phyloP scores from a whole-genome alignment of 2,797 vertebrate species.

The Tapera naevia region DNA sequence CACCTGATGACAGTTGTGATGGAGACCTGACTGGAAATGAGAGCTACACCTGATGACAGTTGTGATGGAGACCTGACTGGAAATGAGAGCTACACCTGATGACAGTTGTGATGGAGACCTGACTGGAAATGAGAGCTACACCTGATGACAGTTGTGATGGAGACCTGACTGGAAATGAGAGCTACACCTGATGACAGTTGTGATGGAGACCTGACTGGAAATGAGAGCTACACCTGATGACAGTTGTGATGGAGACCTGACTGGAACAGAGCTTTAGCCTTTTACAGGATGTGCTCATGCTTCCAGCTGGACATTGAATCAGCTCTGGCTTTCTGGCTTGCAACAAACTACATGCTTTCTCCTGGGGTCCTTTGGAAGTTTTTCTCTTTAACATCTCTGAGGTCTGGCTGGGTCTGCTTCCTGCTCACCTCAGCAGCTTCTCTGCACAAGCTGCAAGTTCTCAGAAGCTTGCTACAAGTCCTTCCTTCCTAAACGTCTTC shows the following conservation, averaged over 20 bases:
- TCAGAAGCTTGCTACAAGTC: not conserved
- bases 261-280: not conserved
- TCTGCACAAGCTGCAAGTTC: not conserved
- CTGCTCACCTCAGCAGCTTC: not conserved
- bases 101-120: not conserved
- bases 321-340: not conserved
- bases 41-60: not conserved
- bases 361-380: not conserved
- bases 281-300: not conserved
- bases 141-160: not conserved
- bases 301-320: not conserved
- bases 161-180: accelerated
- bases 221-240: accelerated
- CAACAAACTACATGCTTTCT: not conserved
- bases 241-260: not conserved
- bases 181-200: not conserved
- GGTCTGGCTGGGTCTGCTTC: not conserved
- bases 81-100: not conserved
- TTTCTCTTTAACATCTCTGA: not conserved
- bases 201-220: too few species aligned
- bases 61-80: too few species aligned
- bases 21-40: too few species aligned
- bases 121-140: not conserved
- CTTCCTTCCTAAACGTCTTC: not conserved
- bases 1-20: not conserved